phyloP scores from a whole-genome alignment of 1,140 invertebrate genomes.

The Plutomurus gul region DNA sequence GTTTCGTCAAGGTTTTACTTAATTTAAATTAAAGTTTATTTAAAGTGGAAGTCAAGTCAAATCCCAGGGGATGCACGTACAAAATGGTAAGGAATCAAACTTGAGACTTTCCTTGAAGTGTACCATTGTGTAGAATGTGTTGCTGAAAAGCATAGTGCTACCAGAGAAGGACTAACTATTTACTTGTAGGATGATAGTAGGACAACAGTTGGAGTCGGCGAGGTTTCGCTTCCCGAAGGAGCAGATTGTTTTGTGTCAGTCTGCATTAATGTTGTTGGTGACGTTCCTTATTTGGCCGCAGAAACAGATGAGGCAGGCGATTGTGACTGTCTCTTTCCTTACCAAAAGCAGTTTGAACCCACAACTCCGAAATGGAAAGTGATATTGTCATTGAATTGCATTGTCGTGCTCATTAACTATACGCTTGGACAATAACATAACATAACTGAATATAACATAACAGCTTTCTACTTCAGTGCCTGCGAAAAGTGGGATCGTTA shows the following conservation, averaged over 20 bases:
- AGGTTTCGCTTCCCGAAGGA: not conserved
- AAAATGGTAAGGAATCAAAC: too few relatives aligned
- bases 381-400: slow-evolving; percentile 21
- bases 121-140: too few relatives aligned
- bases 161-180: too few relatives aligned
- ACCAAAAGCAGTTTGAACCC: slow-evolving; percentile 23
- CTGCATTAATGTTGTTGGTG: not conserved
- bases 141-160: too few relatives aligned
- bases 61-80: too few relatives aligned
- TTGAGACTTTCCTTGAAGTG: too few relatives aligned
- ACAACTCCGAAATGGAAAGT: slow-evolving; percentile 20
- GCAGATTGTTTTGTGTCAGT: not conserved
- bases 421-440: not conserved
- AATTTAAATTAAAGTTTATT: too few relatives aligned
- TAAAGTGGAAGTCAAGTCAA: too few relatives aligned
- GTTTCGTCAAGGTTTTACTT: too few relatives aligned
- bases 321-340: not conserved
- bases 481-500: not conserved
- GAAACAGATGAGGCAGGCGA: not conserved
- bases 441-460: not conserved
- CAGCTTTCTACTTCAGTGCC: not conserved
- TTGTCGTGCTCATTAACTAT: slow-evolving; percentile 10
- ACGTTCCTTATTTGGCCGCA: not conserved
- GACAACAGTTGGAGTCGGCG: not conserved
- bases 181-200: too few relatives aligned